Percentiles rank a stretch among this genome's conserved stretches.
Evolutionary conservation across 2,797 vertebrate species (phyloP).

Genomic region (Poeciliopsis turneri): DNA sequence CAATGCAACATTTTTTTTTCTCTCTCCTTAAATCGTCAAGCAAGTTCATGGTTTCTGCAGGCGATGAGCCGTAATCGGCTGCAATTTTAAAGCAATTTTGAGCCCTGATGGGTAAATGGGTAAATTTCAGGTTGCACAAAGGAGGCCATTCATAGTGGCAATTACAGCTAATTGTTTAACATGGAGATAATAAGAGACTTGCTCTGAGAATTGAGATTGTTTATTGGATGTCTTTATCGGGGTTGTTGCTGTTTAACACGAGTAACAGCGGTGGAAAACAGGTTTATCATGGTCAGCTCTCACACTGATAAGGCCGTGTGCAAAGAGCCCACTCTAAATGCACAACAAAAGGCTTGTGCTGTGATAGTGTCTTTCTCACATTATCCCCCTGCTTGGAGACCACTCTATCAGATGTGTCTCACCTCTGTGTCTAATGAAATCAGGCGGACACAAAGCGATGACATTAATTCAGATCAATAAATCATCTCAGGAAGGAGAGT

Average conservation of each 20-base stretch:
- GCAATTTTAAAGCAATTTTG: slow-evolving; percentile 66
- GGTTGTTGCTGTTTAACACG: slow-evolving; percentile 24
- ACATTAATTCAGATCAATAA: slow-evolving; percentile 68
- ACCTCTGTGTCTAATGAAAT: slow-evolving; percentile 71
- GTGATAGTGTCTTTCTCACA: slow-evolving; percentile 40
- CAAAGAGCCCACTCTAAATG: slow-evolving; percentile 19
- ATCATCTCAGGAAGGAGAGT: slow-evolving; percentile 11
- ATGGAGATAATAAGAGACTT: slow-evolving; percentile 34
- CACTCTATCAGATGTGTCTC: slow-evolving; percentile 68
- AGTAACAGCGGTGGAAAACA: slow-evolving; percentile 34
- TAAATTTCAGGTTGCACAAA: slow-evolving; percentile 65
- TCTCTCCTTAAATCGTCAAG: slow-evolving; percentile 23
- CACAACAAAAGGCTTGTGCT: slow-evolving; percentile 55
- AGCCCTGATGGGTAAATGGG: slow-evolving; percentile 67
- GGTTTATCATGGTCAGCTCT: slow-evolving; percentile 28
- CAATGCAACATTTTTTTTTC: neutral
- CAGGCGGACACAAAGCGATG: slow-evolving; percentile 56
- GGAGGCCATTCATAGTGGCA: slow-evolving; percentile 47
- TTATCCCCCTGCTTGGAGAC: slow-evolving; percentile 34
- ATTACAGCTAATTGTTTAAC: slow-evolving; percentile 55
- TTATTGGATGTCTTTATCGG: slow-evolving; percentile 26
- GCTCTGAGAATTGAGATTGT: slow-evolving; percentile 21
- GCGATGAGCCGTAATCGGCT: slow-evolving; percentile 49
- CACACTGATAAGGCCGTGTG: slow-evolving; percentile 13
- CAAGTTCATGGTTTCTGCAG: slow-evolving; percentile 23